Conservation (phyloP, 2,113 vertebrate genomes). For the Oncorhynchus keta region DNA sequence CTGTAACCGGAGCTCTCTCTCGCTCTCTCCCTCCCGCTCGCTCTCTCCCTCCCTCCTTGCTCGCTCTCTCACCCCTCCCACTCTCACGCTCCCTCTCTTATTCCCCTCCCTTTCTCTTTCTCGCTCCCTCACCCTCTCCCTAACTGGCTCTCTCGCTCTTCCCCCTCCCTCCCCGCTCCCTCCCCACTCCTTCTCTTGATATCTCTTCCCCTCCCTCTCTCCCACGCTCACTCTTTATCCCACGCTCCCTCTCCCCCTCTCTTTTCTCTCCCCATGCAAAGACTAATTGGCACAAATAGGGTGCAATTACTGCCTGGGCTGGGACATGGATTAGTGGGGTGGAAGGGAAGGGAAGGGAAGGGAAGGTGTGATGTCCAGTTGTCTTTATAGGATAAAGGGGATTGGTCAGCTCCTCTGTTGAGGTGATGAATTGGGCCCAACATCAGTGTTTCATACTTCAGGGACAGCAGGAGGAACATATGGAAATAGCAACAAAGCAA, state of each 20-base stretch:
- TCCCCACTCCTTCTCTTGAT: no score
- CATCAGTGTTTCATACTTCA: conserved; percentile 48
- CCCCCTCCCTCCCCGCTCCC: no score
- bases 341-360: neutral
- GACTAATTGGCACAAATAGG: conserved; percentile 79
- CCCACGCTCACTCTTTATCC: no score
- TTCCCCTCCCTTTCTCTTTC: no score
- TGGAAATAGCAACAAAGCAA: conserved; percentile 34
- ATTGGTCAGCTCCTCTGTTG: conserved; percentile 47
- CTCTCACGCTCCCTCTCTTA: no score
- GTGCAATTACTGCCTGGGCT: conserved; percentile 71
- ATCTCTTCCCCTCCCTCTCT: no score
- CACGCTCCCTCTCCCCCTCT: conserved; percentile 38
- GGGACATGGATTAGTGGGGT: conserved; percentile 53
- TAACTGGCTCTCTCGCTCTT: no score
- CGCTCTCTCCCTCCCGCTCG: no score
- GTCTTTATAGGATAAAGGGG: conserved; percentile 45
- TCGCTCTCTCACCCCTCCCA: no score
- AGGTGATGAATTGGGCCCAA: conserved; percentile 55
- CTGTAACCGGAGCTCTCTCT: no score
- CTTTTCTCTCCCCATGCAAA: conserved; percentile 47
- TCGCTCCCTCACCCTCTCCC: no score
- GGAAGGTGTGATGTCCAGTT: neutral
- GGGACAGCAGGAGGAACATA: conserved; percentile 31
- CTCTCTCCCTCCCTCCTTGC: no score